Evolutionary conservation across 2,113 vertebrate species (phyloP).

Genomic region (Panurus biarmicus): DNA sequence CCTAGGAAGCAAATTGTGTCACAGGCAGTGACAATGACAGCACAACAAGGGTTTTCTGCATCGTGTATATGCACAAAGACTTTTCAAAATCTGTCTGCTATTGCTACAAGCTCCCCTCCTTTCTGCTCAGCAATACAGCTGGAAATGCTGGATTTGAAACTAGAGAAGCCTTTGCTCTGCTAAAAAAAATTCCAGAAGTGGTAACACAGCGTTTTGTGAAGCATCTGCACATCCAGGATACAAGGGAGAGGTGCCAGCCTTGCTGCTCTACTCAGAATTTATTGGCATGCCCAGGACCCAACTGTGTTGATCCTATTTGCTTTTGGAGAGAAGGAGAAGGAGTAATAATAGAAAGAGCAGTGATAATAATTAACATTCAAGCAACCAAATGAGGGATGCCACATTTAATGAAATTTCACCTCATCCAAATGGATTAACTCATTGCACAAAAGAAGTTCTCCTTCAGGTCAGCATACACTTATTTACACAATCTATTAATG

Average conservation of each 20-base stretch:
- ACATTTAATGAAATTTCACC: background rate
- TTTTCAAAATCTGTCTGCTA: background rate
- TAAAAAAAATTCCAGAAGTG: background rate
- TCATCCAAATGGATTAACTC: background rate
- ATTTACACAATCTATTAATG: conserved; percentile 15
- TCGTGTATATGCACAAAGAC: background rate
- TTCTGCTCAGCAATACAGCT: background rate
- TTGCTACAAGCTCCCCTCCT: background rate
- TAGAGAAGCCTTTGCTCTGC: background rate
- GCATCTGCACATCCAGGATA: background rate
- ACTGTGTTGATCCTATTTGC: background rate
- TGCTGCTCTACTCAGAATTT: background rate
- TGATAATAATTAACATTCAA: background rate
- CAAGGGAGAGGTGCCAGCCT: background rate
- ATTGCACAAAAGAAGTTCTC: background rate
- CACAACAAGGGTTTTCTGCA: background rate
- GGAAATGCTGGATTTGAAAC: background rate
- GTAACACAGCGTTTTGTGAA: background rate
- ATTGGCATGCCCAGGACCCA: background rate
- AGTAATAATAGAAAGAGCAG: background rate
- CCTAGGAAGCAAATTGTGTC: background rate
- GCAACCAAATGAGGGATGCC: background rate
- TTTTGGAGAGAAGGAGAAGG: background rate
- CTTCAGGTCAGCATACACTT: conserved; percentile 14
- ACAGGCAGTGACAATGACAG: conserved; percentile 10